phyloP scores from a whole-genome alignment of 2,797 vertebrate genomes.

The Gymnoscopelus microlampas region DNA sequence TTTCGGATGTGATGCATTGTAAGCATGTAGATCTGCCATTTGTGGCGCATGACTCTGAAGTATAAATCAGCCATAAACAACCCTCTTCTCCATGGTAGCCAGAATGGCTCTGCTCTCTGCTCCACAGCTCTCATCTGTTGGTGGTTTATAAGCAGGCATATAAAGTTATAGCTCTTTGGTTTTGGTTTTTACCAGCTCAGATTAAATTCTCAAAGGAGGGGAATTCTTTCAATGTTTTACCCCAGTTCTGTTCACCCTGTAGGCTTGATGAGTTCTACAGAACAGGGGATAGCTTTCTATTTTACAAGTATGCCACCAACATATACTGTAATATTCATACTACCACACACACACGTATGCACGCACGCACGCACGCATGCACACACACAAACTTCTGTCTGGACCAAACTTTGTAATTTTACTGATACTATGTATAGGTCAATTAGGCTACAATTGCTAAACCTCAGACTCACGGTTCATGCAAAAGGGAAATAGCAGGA shows the following conservation, averaged over 20 bases:
- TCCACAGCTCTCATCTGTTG: slow-evolving; percentile 36
- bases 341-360: not conserved
- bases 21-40: slow-evolving; percentile 17
- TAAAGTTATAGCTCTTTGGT: slow-evolving; percentile 34
- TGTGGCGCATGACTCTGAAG: too few relatives aligned
- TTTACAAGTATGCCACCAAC: slow-evolving; percentile 34
- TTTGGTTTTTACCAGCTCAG: slow-evolving; percentile 39
- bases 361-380: not conserved
- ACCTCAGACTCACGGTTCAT: not conserved
- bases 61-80: too few relatives aligned
- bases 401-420: not conserved
- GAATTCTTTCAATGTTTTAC: slow-evolving; percentile 39
- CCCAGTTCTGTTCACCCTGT: slow-evolving; percentile 26
- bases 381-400: too few relatives aligned
- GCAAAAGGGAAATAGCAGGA: slow-evolving; percentile 10
- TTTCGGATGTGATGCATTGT: not conserved
- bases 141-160: slow-evolving; percentile 39
- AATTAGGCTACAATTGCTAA: not conserved
- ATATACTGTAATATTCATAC: not conserved
- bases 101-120: slow-evolving; percentile 12
- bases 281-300: slow-evolving; percentile 43
- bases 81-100: slow-evolving; percentile 13
- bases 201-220: slow-evolving; percentile 46
- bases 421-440: slow-evolving; percentile 5
- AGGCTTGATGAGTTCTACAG: slow-evolving; percentile 58